Evolutionary conservation across 2,888 invertebrate genomes (phyloP), one percentile per base, ranked within the genome.

Genomic region (Eupithecia tripunctaria): DNA sequence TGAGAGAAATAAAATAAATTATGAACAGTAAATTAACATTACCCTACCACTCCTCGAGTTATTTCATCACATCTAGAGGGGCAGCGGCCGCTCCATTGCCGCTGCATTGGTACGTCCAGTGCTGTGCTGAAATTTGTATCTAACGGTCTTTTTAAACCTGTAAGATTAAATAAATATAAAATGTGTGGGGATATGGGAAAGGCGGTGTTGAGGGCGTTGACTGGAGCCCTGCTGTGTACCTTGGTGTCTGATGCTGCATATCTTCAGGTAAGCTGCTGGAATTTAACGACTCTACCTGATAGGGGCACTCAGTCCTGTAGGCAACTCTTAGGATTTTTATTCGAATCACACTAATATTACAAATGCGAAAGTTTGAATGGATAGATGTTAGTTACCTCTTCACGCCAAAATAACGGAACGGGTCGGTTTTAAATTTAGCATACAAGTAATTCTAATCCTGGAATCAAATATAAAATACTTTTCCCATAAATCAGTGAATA

Each of bases 131-230:
- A 72, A 74, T 74, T 76, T 65, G 70, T 51, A 68, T 66, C 27
- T 47, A 66, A 51, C 68, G 65, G 36, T 70, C 64, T 43, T 56
- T 25, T 56, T 65, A 70, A 27, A 73, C 64, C 70, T 65, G 38
- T 68, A 63, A 69, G 29, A 51, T 59, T 60, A 32, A 32, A n/a
- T n/a, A 36, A 69, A 62, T 36, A 67, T 68, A 74, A 89, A 80
- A 94, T 94, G 94, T 94, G 94, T 79, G 94, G 94, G 72, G 93
- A 93, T 82, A 94, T 93, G 93, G 94, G 94, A 36, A 94, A 94
- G 77, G 94, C 94, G 1, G 94, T 94, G 43, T 78, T 94, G 82
- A 80, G 94, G 72, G 94, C 94, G 77, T 86, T 94, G 32, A 93
- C 94, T 0, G 91, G 92, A 1, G 94, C 93, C n/a, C 82, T 94